Conservation (phyloP, 2,888 invertebrate species). For the Patella pellucida region DNA sequence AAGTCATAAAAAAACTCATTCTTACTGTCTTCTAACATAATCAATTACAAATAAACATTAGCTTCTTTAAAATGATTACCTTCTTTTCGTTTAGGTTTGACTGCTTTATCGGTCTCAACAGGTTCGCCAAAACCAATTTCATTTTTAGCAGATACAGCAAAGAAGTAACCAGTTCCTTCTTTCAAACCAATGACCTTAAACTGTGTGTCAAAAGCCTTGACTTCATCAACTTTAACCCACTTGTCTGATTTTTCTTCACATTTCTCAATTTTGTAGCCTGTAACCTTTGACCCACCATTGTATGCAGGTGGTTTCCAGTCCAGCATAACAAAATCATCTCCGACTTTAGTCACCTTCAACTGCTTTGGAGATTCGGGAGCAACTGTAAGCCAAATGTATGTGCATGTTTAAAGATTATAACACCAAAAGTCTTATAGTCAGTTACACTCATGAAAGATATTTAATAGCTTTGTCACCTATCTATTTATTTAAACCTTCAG, state of each 20-base stretch:
- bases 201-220: conserved; percentile 37
- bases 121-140: conserved; percentile 41
- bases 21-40: too few species aligned
- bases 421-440: too few species aligned
- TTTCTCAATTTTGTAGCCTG: conserved; percentile 47
- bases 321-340: conserved; percentile 43
- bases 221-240: conserved; percentile 43
- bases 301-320: conserved; percentile 51
- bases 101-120: conserved; percentile 37
- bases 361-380: conserved; percentile 64
- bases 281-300: conserved; percentile 54
- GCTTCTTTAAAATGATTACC: conserved; percentile 14
- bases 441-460: too few species aligned
- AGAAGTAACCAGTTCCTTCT: conserved; percentile 53
- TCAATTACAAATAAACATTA: too few species aligned
- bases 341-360: conserved; percentile 43
- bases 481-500: too few species aligned
- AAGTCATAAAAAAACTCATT: too few species aligned
- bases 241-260: conserved; percentile 39
- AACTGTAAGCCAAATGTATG: conserved; percentile 27
- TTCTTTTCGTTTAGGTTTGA: conserved; percentile 40
- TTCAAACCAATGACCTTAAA: conserved; percentile 45
- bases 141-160: conserved; percentile 65
- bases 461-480: too few species aligned
- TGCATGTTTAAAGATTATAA: too few species aligned